These are phyloP conservation scores for Karalla daura DNA, from an alignment of 2,797 vertebrate genomes.

Conservation along the genomic window DNA sequence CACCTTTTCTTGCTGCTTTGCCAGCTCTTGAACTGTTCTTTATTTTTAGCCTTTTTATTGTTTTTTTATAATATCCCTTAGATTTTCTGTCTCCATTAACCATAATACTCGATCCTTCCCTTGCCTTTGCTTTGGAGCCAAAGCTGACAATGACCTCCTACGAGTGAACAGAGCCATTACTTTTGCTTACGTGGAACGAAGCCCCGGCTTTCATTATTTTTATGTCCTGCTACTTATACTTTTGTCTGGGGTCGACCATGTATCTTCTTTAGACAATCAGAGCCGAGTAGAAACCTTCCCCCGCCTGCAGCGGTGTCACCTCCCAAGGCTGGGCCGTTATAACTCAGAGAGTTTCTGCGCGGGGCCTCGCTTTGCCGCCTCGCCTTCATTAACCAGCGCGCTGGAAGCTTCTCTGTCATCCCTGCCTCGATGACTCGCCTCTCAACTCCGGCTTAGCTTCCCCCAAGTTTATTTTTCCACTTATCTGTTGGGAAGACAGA, in stretches of 20 bases:
- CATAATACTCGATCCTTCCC: not conserved
- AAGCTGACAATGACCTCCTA: conserved; percentile 42
- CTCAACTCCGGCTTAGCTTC: conserved; percentile 56
- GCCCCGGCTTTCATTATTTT: conserved; percentile 57
- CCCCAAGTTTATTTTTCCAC: conserved; percentile 70
- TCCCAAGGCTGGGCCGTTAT: conserved; percentile 60
- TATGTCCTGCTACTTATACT: conserved; percentile 65
- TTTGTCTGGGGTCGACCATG: conserved; percentile 59
- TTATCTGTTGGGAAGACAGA: conserved; percentile 63
- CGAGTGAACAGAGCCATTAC: conserved; percentile 38
- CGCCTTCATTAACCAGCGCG: conserved; percentile 66
- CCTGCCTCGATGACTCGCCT: conserved; percentile 54
- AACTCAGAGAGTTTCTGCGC: conserved; percentile 62
- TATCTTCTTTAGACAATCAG: conserved; percentile 55
- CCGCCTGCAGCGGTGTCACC: conserved; percentile 47
- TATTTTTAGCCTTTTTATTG: conserved; percentile 19
- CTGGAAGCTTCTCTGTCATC: conserved; percentile 67
- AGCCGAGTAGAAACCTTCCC: conserved; percentile 58
- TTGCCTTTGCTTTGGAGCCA: conserved; percentile 18
- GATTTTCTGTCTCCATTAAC: conserved; percentile 19
- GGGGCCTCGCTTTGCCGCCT: conserved; percentile 61
- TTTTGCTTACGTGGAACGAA: conserved; percentile 53
- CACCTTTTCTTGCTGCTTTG: not conserved
- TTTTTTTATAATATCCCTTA: conserved; percentile 8
- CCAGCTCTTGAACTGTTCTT: not conserved